Conservation (phyloP, 1,140 invertebrate species). For the Bombyx mandarina region DNA sequence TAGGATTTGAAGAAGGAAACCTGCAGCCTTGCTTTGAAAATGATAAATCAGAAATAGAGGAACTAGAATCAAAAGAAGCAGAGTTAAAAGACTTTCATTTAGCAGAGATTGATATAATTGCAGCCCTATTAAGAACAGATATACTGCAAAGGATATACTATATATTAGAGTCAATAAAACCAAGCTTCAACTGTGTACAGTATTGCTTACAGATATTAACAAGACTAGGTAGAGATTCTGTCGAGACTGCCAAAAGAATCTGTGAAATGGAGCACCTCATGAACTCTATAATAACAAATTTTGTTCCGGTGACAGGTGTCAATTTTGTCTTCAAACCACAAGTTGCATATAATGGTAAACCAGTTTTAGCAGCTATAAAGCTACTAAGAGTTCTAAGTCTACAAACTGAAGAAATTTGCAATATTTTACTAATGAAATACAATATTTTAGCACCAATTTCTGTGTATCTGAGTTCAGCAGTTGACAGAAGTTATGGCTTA, state of each 20-base stretch:
- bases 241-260: constrained; percentile 73
- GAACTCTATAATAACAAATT: constrained; percentile 71
- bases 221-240: constrained; percentile 77
- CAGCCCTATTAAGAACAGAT: constrained; percentile 82
- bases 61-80: constrained; percentile 74
- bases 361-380: constrained; percentile 67
- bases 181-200: constrained; percentile 75
- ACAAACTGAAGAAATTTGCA: constrained; percentile 53
- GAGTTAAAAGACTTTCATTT: constrained; percentile 88
- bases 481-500: constrained; percentile 63
- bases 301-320: constrained; percentile 69
- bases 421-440: constrained; percentile 54
- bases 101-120: constrained; percentile 81
- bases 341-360: constrained; percentile 56
- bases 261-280: constrained; percentile 73
- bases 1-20: constrained; percentile 77
- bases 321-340: constrained; percentile 41
- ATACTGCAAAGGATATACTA: constrained; percentile 82
- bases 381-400: constrained; percentile 66
- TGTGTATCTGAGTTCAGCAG: constrained; percentile 63
- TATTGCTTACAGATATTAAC: constrained; percentile 80
- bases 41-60: constrained; percentile 65
- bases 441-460: constrained; percentile 61
- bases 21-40: constrained; percentile 75
- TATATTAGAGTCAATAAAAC: constrained; percentile 76